These are phyloP conservation scores for Limnephilus lunatus DNA, from an alignment of 2,888 invertebrate genomes.

Conservation along the genomic window DNA sequence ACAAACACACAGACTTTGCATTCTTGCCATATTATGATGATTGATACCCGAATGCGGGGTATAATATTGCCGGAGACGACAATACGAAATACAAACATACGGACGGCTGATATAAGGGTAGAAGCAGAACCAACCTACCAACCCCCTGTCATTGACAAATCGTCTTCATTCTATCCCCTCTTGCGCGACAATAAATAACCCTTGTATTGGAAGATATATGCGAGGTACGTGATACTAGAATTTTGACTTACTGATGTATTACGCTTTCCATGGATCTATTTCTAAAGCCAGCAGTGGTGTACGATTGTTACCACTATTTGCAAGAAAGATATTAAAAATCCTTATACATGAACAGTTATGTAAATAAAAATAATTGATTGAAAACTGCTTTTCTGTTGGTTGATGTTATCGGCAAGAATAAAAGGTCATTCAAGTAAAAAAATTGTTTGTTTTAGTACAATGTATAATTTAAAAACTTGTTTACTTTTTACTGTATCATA, in stretches of 20 bases:
- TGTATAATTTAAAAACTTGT: too few species aligned
- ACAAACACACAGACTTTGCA: not conserved
- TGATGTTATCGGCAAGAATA: too few species aligned
- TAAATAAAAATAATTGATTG: not conserved
- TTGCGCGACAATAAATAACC: slow-evolving; percentile 65
- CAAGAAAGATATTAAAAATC: not conserved
- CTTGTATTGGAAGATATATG: slow-evolving; percentile 58
- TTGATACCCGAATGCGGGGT: not conserved
- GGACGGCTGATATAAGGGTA: slow-evolving; percentile 48
- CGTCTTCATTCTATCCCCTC: slow-evolving; percentile 61
- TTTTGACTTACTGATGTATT: slow-evolving; percentile 59
- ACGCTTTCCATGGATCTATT: slow-evolving; percentile 52
- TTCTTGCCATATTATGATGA: not conserved
- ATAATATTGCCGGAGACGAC: slow-evolving; percentile 19
- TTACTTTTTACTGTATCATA: too few species aligned
- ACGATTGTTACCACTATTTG: too few species aligned
- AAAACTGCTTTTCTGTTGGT: not conserved
- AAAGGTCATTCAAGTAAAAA: too few species aligned
- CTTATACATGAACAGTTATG: not conserved
- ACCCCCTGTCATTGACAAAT: slow-evolving; percentile 65
- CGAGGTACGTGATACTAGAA: slow-evolving; percentile 48
- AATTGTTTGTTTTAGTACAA: too few species aligned
- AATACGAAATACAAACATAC: slow-evolving; percentile 27
- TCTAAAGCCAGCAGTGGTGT: slow-evolving; percentile 47
- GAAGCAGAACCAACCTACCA: not conserved